Percentiles rank a stretch among this genome's conserved stretches.
These are phyloP conservation scores for Neoarius graeffei DNA, from an alignment of 2,113 vertebrate genomes.

Conservation along the genomic window DNA sequence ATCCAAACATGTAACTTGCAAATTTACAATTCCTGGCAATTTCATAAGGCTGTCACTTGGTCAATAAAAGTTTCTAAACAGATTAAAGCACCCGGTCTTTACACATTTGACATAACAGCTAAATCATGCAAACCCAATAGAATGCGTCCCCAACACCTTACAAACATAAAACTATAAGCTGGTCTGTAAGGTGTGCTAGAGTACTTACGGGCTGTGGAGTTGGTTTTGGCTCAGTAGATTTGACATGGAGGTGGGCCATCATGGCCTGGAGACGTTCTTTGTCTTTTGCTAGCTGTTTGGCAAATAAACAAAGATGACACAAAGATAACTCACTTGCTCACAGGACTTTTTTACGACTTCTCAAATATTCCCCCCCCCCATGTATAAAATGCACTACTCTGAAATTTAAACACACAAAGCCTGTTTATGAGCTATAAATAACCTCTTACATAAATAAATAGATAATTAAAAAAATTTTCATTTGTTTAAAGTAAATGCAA, in stretches of 20 bases:
- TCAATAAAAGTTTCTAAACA: background rate
- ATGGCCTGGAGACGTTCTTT: slow-evolving; percentile 98
- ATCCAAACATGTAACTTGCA: background rate
- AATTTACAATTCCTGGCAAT: background rate
- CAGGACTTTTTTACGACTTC: background rate
- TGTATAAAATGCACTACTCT: background rate
- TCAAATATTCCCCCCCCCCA: background rate
- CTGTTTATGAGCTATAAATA: background rate
- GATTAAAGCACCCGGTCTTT: background rate
- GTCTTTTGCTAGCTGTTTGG: slow-evolving; percentile 90
- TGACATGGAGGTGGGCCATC: slow-evolving; percentile 97
- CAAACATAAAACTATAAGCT: slow-evolving; percentile 16
- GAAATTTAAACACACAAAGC: background rate
- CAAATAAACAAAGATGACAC: slow-evolving; percentile 27
- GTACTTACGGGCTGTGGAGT: slow-evolving; percentile 90
- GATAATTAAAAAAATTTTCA: background rate
- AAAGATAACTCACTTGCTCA: slow-evolving; percentile 26
- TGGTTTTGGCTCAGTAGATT: slow-evolving; percentile 93
- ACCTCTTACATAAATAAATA: background rate
- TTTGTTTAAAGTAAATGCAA: background rate
- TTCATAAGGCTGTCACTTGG: background rate
- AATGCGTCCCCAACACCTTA: background rate
- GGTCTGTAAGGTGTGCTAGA: slow-evolving; percentile 9
- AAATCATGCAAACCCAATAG: background rate
- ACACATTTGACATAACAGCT: background rate